phyloP scores from a whole-genome alignment of 2,113 vertebrate species.

The Tychaedon coryphoeus region DNA sequence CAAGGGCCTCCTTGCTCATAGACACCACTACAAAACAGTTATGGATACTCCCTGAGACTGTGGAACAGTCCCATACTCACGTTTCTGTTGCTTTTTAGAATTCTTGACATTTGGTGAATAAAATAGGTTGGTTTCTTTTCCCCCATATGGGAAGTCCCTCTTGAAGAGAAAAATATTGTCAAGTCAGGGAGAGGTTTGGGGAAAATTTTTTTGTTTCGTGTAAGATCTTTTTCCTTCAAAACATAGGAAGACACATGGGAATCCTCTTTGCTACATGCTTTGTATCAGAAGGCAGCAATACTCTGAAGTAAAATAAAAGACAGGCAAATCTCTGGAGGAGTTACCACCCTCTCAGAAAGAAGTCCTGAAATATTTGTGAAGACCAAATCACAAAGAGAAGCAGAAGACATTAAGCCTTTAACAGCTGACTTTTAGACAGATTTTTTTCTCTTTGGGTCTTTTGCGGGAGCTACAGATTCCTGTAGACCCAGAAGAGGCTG shows the following conservation, averaged over 20 bases:
- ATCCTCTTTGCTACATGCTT: neutral
- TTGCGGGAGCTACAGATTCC: rapidly evolving
- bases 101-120: neutral
- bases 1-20: neutral
- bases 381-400: neutral
- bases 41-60: neutral
- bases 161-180: neutral
- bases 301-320: neutral
- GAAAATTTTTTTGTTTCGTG: neutral
- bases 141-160: neutral
- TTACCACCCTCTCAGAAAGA: neutral
- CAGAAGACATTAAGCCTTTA: neutral
- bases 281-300: neutral
- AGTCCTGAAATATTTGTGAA: neutral
- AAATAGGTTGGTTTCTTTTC: neutral
- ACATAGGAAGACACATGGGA: neutral
- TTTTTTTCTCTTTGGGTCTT: neutral
- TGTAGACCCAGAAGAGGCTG: neutral
- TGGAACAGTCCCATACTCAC: neutral
- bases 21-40: neutral
- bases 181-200: neutral
- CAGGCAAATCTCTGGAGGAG: neutral
- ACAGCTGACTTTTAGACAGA: neutral
- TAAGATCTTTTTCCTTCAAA: neutral
- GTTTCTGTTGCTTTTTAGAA: neutral